Conservation (phyloP, 1,140 invertebrate genomes). For the Calycopis cecrops region DNA sequence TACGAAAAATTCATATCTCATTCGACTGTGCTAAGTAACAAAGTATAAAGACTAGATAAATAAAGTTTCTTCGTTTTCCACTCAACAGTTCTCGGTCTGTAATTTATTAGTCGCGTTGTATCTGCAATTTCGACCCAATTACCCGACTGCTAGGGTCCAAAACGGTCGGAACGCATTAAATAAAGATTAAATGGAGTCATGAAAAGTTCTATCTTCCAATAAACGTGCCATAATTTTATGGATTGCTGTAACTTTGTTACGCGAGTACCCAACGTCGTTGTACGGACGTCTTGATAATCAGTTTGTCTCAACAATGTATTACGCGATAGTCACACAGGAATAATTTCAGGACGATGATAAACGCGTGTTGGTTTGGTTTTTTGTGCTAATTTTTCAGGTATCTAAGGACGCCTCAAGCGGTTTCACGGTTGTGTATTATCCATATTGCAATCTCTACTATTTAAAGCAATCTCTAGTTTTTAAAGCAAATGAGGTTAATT, state of each 20-base stretch:
- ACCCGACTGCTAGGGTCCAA: conserved; percentile 1
- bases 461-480: too few relatives aligned
- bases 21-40: background rate
- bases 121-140: conserved; percentile 2
- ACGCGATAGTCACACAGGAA: too few relatives aligned
- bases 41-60: conserved; percentile 2
- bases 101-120: conserved; percentile 5
- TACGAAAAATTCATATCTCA: too few relatives aligned
- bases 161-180: background rate
- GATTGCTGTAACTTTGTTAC: conserved; percentile 5
- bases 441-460: too few relatives aligned
- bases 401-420: too few relatives aligned
- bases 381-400: too few relatives aligned
- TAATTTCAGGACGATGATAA: too few relatives aligned
- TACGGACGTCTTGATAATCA: too few relatives aligned
- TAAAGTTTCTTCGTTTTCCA: background rate
- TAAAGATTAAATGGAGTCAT: conserved; percentile 4
- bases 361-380: too few relatives aligned
- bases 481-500: too few relatives aligned
- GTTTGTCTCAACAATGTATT: too few relatives aligned
- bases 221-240: conserved; percentile 9
- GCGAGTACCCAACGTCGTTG: background rate
- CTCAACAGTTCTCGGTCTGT: conserved; percentile 3
- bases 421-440: too few relatives aligned
- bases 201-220: conserved; percentile 6